Evolutionary conservation across 2,888 invertebrate species (phyloP).

Genomic region (Eristalis intricaria): DNA sequence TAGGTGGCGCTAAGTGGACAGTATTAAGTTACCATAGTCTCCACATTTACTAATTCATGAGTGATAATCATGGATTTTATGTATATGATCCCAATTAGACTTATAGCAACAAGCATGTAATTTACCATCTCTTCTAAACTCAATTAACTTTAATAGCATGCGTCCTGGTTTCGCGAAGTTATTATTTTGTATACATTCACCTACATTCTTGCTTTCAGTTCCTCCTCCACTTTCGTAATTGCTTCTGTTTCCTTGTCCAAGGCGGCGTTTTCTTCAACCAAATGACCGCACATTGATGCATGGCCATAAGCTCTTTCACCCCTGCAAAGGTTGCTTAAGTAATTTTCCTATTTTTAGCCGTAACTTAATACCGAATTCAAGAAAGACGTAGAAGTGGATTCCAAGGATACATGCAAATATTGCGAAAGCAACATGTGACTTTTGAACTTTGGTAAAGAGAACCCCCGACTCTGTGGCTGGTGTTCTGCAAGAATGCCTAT

Average conservation of each 20-base stretch:
- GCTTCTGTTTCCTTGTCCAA: slow-evolving; percentile 3
- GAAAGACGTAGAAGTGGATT: background rate
- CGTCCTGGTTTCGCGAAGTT: background rate
- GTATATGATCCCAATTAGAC: background rate
- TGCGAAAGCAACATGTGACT: background rate
- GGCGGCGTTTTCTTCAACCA: background rate
- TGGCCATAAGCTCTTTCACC: slow-evolving; percentile 8
- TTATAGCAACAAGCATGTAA: background rate
- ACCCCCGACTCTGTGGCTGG: background rate
- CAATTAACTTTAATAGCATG: background rate
- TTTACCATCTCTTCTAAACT: background rate
- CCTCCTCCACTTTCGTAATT: slow-evolving; percentile 4
- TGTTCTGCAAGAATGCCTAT: no score
- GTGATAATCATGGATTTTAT: background rate
- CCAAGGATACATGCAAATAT: slow-evolving; percentile 7
- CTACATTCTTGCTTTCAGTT: background rate
- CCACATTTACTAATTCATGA: background rate
- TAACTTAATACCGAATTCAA: slow-evolving; percentile 1
- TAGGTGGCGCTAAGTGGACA: background rate
- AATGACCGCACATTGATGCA: slow-evolving; percentile 17
- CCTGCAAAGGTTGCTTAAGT: slow-evolving; percentile 1
- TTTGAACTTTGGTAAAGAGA: background rate
- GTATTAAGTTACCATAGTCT: background rate
- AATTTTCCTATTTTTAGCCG: slow-evolving; percentile 14
- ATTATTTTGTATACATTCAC: background rate